Base-by-base conservation (phyloP, 1,140 invertebrate genomes). In the Ditylenchus dipsaci region DNA sequence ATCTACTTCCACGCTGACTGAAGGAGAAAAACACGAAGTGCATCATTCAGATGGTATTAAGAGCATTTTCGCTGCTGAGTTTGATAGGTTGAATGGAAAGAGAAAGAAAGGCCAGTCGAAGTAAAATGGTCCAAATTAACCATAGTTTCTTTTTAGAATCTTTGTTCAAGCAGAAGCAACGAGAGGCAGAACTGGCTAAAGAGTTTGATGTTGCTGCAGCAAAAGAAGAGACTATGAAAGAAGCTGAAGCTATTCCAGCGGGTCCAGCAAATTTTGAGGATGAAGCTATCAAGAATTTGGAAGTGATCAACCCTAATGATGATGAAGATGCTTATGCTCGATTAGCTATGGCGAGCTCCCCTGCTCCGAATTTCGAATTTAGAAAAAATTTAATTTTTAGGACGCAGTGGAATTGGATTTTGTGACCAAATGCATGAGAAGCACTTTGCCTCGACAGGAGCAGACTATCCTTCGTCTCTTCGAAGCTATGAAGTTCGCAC, bases 361-460 rank as follows among this genome's bases (percentile, higher is more conserved):
- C 33, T 38, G 33, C 11, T 38, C 11, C 33, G 3, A 11, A 5
- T 38, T 38, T 38, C 33, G 11, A 38, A 11, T 38, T 38, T 27
- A 26, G 8, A 26, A 45, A 38, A 38, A 38, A 38, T 53, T 33
- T 19, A 61, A 3, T 17, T 59, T 75, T 33, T 30, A 76, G 75
- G 75, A 76, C 43, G 72, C 75, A 0, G 66, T 76, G 30, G 75
- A 76, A 57, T 19, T 72, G 38, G 75, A 76, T 56, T 47, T 76
- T 5, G 64, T 74, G 11, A 29, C 69, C 15, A 77, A 76, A 68
- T 67, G 61, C 33, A 19, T 75, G 23, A 23, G 61, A 33, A 58
- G 56, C 38, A 56, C 76, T 17, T 5, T 59, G 23, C 63, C 76
- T 1, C 42, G 75, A 1, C 76, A 76, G 27, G 66, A 72, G 49